These are phyloP conservation scores for Tetramorium bicarinatum DNA, from an alignment of 2,888 invertebrate genomes.

Conservation along the genomic window DNA sequence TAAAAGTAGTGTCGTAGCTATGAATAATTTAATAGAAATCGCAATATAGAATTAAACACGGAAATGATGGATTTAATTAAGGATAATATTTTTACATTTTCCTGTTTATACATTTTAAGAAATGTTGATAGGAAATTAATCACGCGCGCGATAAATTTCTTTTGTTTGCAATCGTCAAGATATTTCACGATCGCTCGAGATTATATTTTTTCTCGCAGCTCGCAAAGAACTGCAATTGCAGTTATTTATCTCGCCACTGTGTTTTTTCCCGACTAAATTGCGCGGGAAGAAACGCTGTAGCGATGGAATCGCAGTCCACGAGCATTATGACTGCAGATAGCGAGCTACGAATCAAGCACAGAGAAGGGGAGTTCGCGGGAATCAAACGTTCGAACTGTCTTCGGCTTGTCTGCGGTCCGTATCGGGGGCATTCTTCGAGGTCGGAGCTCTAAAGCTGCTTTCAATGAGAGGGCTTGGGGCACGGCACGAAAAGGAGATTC, in stretches of 20 bases:
- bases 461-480: conserved; percentile 40
- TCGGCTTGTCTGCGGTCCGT: conserved; percentile 61
- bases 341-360: neutral
- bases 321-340: conserved; percentile 47
- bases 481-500: conserved; percentile 65
- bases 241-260: conserved; percentile 1
- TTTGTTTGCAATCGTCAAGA: neutral
- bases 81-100: neutral
- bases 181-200: neutral
- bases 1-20: neutral
- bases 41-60: neutral
- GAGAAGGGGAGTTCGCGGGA: conserved; percentile 45
- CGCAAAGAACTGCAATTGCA: neutral
- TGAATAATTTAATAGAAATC: conserved; percentile 2
- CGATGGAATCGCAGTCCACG: conserved; percentile 68
- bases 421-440: conserved; percentile 67
- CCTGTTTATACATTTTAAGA: neutral
- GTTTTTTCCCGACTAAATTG: conserved; percentile 24
- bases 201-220: neutral
- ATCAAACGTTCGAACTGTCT: conserved; percentile 66
- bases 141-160: neutral
- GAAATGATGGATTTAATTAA: neutral
- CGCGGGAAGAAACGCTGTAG: conserved; percentile 36
- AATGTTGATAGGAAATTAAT: neutral
- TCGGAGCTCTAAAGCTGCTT: conserved; percentile 62